phyloP scores from a whole-genome alignment of 2,888 invertebrate species.

The Xestia xanthographa region DNA sequence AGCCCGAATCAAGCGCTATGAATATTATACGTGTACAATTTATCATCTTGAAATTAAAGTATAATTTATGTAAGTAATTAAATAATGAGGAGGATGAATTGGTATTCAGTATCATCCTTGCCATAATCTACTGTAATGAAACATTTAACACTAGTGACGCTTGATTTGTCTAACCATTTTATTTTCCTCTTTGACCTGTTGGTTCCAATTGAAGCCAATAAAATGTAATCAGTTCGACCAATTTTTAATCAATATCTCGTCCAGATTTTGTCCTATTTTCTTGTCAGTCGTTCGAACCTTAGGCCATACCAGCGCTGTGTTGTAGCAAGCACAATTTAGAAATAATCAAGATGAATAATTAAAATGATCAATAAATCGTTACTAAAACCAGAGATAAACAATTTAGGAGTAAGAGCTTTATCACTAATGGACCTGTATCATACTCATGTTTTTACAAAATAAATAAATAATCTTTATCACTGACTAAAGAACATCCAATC shows the following conservation, averaged over 20 bases:
- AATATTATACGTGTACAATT: neutral
- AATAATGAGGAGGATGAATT: constrained; percentile 2
- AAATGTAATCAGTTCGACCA: constrained; percentile 70
- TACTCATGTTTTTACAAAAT: neutral
- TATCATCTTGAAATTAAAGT: neutral
- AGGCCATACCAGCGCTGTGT: neutral
- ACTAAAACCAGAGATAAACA: neutral
- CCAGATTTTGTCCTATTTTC: constrained; percentile 42
- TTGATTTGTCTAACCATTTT: constrained; percentile 74
- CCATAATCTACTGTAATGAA: constrained; percentile 31
- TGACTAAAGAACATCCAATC: neutral
- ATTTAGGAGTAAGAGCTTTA: neutral
- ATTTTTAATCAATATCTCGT: constrained; percentile 62
- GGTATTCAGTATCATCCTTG: constrained; percentile 15
- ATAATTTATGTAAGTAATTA: constrained; percentile 6
- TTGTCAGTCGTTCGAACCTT: neutral
- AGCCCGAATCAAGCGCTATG: neutral
- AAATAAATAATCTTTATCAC: neutral
- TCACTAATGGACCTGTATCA: neutral
- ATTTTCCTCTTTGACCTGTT: constrained; percentile 75
- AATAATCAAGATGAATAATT: neutral
- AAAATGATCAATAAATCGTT: neutral
- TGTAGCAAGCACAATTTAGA: neutral
- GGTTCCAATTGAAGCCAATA: constrained; percentile 81
- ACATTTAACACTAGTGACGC: constrained; percentile 68